Conservation (phyloP, 2,888 invertebrate genomes). For the Polyommatus iphigenia region DNA sequence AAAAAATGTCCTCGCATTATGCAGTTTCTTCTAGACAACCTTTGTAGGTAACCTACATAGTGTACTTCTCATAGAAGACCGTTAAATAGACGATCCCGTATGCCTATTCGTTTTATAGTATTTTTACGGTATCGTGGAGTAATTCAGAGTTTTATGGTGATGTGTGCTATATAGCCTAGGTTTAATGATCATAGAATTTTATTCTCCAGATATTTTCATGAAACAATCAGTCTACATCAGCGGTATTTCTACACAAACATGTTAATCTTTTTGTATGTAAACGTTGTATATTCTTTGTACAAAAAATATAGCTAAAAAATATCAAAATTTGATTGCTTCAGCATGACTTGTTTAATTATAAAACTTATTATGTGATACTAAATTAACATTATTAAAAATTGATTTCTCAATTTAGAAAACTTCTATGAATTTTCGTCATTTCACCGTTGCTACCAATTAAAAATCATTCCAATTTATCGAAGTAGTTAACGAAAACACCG, state of each 20-base stretch:
- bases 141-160: slow-evolving; percentile 29
- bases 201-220: not conserved
- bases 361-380: too few species aligned
- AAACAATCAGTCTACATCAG: not conserved
- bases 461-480: not conserved
- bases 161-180: slow-evolving; percentile 12
- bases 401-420: too few species aligned
- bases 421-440: too few species aligned
- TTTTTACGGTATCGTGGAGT: slow-evolving; percentile 26
- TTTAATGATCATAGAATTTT: slow-evolving; percentile 24
- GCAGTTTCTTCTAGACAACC: not conserved
- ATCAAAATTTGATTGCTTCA: too few species aligned
- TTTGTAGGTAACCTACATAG: slow-evolving; percentile 7
- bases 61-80: slow-evolving; percentile 5
- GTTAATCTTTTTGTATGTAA: too few species aligned
- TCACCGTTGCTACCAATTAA: not conserved
- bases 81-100: slow-evolving; percentile 15
- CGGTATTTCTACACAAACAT: not conserved
- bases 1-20: not conserved
- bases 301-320: too few species aligned
- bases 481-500: slow-evolving; percentile 6
- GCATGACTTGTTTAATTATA: too few species aligned
- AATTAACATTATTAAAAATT: too few species aligned
- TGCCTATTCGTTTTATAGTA: slow-evolving; percentile 29
- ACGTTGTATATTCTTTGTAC: too few species aligned